Evolutionary conservation across 2,113 vertebrate species (phyloP).

Genomic region (Chloroceryle aenea): DNA sequence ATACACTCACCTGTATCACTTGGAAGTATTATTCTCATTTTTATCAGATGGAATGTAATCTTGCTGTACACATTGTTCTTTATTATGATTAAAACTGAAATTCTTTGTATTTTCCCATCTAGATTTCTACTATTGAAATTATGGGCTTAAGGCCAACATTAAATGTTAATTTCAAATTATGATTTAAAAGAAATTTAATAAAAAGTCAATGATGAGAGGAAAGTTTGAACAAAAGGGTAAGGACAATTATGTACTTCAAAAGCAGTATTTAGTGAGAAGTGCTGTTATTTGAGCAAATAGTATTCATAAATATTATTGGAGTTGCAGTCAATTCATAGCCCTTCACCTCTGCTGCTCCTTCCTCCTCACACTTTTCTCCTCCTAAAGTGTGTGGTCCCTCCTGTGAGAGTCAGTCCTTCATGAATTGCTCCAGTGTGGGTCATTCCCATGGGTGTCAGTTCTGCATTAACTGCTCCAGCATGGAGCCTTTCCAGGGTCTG

Average conservation of each 20-base stretch:
- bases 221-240: background rate
- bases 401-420: background rate
- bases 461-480: background rate
- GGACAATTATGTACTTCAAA: background rate
- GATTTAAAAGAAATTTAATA: background rate
- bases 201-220: background rate
- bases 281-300: background rate
- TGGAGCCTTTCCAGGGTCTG: background rate
- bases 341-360: background rate
- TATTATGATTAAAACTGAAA: background rate
- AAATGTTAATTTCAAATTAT: slow-evolving; percentile 11
- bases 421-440: background rate
- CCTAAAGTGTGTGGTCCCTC: rapidly evolving
- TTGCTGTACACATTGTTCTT: background rate
- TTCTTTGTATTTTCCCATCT: background rate
- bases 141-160: background rate
- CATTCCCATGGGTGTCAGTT: background rate
- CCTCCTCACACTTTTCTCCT: background rate
- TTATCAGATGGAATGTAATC: background rate
- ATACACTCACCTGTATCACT: background rate
- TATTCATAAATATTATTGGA: background rate
- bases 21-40: background rate
- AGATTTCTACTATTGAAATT: background rate
- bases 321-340: background rate
- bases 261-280: background rate